These are phyloP conservation scores for Muschampia plurimacula DNA, from an alignment of 2,888 invertebrate species.

Conservation along the genomic window DNA sequence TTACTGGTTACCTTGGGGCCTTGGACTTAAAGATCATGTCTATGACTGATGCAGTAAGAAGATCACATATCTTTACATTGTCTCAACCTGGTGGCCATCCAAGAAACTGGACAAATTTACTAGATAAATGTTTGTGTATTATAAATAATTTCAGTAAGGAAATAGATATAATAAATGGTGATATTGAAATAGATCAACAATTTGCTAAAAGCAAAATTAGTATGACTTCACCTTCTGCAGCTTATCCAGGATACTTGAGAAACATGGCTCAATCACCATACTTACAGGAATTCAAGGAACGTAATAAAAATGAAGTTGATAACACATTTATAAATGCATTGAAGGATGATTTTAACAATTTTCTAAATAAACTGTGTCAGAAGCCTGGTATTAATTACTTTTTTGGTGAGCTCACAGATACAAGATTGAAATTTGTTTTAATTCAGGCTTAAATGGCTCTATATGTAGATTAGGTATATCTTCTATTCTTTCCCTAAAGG, in stretches of 20 bases:
- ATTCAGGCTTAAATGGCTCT: slow-evolving; percentile 88
- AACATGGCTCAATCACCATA: slow-evolving; percentile 73
- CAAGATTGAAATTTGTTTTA: slow-evolving; percentile 88
- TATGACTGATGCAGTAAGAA: slow-evolving; percentile 85
- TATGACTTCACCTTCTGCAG: slow-evolving; percentile 53
- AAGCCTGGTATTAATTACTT: slow-evolving; percentile 90
- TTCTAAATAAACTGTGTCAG: slow-evolving; percentile 84
- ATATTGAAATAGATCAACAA: slow-evolving; percentile 57
- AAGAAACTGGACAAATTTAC: slow-evolving; percentile 92
- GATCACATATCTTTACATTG: slow-evolving; percentile 89
- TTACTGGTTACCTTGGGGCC: slow-evolving; percentile 91
- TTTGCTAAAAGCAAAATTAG: slow-evolving; percentile 53
- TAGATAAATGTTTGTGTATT: slow-evolving; percentile 87
- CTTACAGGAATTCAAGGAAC: slow-evolving; percentile 68
- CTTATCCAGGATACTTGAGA: slow-evolving; percentile 60
- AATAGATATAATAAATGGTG: slow-evolving; percentile 80
- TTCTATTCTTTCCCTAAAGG: too few species aligned
- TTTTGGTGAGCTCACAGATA: slow-evolving; percentile 90
- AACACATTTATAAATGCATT: slow-evolving; percentile 64
- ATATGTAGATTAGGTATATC: too few species aligned
- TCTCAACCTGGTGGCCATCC: slow-evolving; percentile 95
- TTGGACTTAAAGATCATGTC: slow-evolving; percentile 90
- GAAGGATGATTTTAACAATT: slow-evolving; percentile 74
- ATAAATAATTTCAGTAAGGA: slow-evolving; percentile 89
- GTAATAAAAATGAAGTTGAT: slow-evolving; percentile 67